Conservation (phyloP, 1,140 invertebrate species). For the Bombus superbus region DNA sequence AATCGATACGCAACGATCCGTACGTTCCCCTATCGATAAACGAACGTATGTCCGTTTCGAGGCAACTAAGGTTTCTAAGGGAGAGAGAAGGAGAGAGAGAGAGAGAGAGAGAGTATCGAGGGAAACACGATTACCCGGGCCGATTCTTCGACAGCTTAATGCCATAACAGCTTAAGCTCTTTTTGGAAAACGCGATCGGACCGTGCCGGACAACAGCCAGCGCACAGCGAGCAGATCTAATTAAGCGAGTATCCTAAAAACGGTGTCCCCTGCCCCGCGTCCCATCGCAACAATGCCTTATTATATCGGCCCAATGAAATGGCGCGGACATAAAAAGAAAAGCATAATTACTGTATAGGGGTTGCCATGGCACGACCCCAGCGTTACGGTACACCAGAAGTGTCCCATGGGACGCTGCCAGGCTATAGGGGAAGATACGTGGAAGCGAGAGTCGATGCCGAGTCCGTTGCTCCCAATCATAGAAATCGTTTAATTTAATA, state of each 20-base stretch:
- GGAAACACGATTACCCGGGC: slow-evolving; percentile 36
- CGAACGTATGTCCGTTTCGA: background rate
- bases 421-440: slow-evolving; percentile 4
- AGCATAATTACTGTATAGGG: slow-evolving; percentile 81
- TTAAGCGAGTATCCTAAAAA: slow-evolving; percentile 72
- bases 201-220: background rate
- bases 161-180: slow-evolving; percentile 54
- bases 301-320: slow-evolving; percentile 79
- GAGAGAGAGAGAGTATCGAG: background rate
- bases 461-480: slow-evolving; percentile 64
- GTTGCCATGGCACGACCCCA: slow-evolving; percentile 76
- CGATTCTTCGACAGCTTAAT: slow-evolving; percentile 33
- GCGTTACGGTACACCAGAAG: slow-evolving; percentile 78
- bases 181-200: slow-evolving; percentile 62
- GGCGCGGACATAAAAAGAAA: slow-evolving; percentile 81
- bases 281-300: slow-evolving; percentile 72
- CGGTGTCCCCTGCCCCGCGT: slow-evolving; percentile 37
- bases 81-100: background rate
- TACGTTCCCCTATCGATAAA: background rate
- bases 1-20: background rate
- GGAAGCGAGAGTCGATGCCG: slow-evolving; percentile 36
- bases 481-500: slow-evolving; percentile 80
- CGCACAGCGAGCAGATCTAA: slow-evolving; percentile 56
- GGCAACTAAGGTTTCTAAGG: background rate
- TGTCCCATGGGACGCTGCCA: slow-evolving; percentile 73